phyloP scores from a whole-genome alignment of 2,113 vertebrate genomes.

The Phainopepla nitens region DNA sequence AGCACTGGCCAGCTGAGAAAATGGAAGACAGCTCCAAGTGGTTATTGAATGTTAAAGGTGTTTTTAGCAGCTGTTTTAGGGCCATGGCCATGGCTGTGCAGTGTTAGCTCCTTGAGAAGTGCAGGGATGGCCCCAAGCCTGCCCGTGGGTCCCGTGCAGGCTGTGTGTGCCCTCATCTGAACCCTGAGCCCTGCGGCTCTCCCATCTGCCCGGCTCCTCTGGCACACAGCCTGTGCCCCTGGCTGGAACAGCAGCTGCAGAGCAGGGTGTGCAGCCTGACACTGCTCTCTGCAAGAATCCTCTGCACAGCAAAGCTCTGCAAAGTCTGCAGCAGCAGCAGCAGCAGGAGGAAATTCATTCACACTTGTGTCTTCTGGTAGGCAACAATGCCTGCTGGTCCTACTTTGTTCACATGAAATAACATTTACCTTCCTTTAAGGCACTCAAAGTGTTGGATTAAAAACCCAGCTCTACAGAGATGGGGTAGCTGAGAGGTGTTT shows the following conservation, averaged over 20 bases:
- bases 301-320: neutral
- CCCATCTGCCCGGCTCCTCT: too few relatives aligned
- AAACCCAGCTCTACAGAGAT: too few relatives aligned
- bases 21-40: neutral
- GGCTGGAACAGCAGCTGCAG: too few relatives aligned
- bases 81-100: neutral
- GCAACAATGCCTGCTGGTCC: neutral
- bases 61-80: neutral
- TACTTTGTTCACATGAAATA: neutral
- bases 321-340: too few relatives aligned
- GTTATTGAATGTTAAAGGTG: too few relatives aligned
- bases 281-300: neutral
- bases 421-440: neutral
- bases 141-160: neutral
- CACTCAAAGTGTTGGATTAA: neutral
- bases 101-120: rapidly evolving
- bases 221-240: too few relatives aligned
- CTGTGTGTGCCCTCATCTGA: neutral
- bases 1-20: neutral
- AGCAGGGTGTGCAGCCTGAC: neutral
- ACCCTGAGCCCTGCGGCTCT: neutral
- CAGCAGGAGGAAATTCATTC: neutral
- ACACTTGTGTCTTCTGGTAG: neutral
- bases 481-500: too few relatives aligned
- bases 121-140: neutral